Percentiles rank a stretch among this genome's conserved stretches.
Conservation (phyloP, 2,888 invertebrate species). For the Tetranychus truncatus region DNA sequence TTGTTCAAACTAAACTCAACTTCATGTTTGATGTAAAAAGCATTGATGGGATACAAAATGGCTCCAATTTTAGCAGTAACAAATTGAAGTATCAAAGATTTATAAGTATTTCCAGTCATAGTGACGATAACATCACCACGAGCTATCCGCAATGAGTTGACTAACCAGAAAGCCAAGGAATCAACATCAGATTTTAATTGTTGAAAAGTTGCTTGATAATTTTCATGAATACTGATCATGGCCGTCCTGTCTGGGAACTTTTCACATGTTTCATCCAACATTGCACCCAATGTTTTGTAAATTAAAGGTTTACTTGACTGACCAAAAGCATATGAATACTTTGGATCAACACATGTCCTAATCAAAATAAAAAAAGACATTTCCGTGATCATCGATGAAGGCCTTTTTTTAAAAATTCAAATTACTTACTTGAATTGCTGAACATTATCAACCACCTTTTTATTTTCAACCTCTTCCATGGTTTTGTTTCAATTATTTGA, state of each 20-base stretch:
- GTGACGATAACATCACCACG: constrained; percentile 56
- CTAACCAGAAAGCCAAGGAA: constrained; percentile 45
- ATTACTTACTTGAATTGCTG: no score
- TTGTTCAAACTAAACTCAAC: constrained; percentile 45
- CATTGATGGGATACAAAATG: constrained; percentile 50
- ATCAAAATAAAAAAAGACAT: not conserved
- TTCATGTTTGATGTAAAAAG: constrained; percentile 50
- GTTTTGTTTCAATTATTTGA: no score
- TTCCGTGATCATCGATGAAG: not conserved
- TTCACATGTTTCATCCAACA: constrained; percentile 39
- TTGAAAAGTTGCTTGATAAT: constrained; percentile 16
- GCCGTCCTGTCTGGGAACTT: constrained; percentile 35
- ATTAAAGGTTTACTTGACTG: constrained; percentile 38
- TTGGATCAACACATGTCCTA: not conserved
- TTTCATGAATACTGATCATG: constrained; percentile 12
- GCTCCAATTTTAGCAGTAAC: constrained; percentile 54
- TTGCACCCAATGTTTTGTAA: constrained; percentile 41
- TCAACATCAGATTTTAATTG: constrained; percentile 19
- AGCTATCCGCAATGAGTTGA: constrained; percentile 46
- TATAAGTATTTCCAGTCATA: constrained; percentile 55
- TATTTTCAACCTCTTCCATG: no score
- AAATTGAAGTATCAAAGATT: constrained; percentile 54
- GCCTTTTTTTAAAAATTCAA: no score
- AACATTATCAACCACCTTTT: no score
- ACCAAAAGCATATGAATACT: constrained; percentile 36